A percentile compares a stretch with the other conserved stretches of the same genome.
These are phyloP conservation scores for Muscicapa adusta DNA, from an alignment of 2,113 vertebrate species.

Conservation along the genomic window DNA sequence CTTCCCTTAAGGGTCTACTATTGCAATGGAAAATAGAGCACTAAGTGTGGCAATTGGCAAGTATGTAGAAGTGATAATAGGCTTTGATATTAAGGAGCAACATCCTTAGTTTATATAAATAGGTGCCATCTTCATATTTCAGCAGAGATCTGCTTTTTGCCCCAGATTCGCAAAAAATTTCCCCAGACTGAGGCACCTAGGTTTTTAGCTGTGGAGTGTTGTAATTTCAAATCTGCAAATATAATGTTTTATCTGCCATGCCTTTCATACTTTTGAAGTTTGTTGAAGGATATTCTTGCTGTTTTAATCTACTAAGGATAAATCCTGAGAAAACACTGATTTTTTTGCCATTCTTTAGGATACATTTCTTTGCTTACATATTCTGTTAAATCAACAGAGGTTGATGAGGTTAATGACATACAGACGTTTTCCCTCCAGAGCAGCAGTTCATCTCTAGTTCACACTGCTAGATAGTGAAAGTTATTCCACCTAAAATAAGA, in stretches of 20 bases:
- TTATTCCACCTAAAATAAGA: neutral
- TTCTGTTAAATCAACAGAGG: conserved; percentile 2
- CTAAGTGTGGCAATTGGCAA: neutral
- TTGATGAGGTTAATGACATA: conserved; percentile 1
- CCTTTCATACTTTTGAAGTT: neutral
- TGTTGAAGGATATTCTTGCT: neutral
- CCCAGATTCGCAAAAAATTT: neutral
- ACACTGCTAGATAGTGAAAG: neutral
- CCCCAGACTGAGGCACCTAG: neutral
- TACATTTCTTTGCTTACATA: neutral
- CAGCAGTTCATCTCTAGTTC: neutral
- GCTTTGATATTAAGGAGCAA: neutral
- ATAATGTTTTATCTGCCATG: neutral
- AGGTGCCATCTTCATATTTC: neutral
- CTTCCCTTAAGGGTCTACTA: neutral
- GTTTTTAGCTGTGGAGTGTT: neutral
- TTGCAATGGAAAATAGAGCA: neutral
- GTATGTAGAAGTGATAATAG: neutral
- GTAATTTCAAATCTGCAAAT: neutral
- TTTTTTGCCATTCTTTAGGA: neutral
- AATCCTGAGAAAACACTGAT: conserved; percentile 12
- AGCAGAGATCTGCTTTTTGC: neutral
- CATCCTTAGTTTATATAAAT: neutral
- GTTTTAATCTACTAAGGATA: neutral
- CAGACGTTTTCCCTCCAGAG: neutral